A percentile compares a stretch with the other conserved stretches of the same genome.
Conservation (phyloP, 2,888 invertebrate species). For the Acheta domesticus region DNA sequence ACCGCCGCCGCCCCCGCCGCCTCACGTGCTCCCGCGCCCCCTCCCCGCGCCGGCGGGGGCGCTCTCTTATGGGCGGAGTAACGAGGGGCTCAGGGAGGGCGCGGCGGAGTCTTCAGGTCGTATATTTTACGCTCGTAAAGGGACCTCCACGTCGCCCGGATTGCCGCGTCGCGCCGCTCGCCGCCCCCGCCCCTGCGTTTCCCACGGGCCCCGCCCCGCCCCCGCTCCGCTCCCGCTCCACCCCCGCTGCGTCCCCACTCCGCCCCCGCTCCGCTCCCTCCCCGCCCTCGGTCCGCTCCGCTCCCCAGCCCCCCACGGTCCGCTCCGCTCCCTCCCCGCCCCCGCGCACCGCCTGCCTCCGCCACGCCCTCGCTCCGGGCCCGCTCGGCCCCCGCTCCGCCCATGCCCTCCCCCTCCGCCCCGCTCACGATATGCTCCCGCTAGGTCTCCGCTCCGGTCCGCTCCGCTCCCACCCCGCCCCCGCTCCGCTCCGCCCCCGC, state of each 20-base stretch:
- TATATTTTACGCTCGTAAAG: constrained; percentile 9
- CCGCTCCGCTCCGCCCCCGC: no score
- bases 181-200: not conserved
- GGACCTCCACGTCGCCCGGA: not conserved
- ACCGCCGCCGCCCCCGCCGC: not conserved
- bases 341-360: no score
- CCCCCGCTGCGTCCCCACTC: not conserved
- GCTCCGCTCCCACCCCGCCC: no score
- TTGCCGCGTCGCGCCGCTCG: not conserved
- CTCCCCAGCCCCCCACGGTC: no score
- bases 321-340: no score
- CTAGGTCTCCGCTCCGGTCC: no score
- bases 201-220: not conserved
- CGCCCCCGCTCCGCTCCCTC: no score
- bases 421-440: no score
- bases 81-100: not conserved
- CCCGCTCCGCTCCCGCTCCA: not conserved
- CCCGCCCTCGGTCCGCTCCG: no score
- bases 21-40: not conserved
- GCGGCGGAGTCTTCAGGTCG: constrained; percentile 7
- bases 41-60: not conserved
- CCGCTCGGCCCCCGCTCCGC: no score
- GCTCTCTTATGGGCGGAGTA: not conserved
- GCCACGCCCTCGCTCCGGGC: no score
- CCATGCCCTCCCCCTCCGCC: no score